Evolutionary conservation across 2,797 vertebrate genomes (phyloP).

Genomic region (Pterois miles): DNA sequence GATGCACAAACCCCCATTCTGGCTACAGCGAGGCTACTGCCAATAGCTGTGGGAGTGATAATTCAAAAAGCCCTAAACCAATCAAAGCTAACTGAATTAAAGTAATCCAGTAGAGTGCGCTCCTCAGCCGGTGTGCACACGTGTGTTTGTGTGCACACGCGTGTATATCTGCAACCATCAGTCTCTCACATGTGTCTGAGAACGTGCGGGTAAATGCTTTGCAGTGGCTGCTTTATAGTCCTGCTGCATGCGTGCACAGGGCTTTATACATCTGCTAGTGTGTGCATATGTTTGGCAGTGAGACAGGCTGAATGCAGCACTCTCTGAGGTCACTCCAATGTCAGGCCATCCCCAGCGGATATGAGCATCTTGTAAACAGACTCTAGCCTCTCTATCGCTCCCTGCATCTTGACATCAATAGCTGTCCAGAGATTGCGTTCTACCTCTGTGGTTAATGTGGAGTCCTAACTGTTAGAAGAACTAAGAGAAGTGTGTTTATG

Average conservation of each 20-base stretch:
- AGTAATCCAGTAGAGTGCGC: conserved; percentile 40
- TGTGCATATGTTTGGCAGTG: conserved; percentile 13
- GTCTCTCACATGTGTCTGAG: conserved; percentile 10
- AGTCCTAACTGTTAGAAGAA: background rate
- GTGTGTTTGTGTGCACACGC: conserved; percentile 5
- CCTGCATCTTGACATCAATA: conserved; percentile 32
- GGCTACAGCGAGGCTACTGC: background rate
- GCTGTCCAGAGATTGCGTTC: conserved; percentile 15
- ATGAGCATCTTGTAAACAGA: conserved; percentile 58
- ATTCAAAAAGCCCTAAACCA: conserved; percentile 38
- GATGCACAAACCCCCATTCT: background rate
- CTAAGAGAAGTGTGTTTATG: background rate
- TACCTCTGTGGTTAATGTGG: background rate
- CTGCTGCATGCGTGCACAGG: background rate
- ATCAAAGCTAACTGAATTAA: conserved; percentile 57
- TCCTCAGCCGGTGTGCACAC: background rate
- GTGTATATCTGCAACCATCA: conserved; percentile 17
- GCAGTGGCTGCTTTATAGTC: background rate
- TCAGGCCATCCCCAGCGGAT: conserved; percentile 57
- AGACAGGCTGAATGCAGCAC: conserved; percentile 61
- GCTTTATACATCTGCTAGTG: conserved; percentile 11
- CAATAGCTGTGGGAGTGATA: conserved; percentile 15
- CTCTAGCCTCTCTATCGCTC: background rate
- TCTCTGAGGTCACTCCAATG: conserved; percentile 68
- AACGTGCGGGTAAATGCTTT: conserved; percentile 1